Evolutionary conservation across 1,140 invertebrate species (phyloP), one percentile per base, ranked within the genome.

Genomic region (Drosophila takahashii): DNA sequence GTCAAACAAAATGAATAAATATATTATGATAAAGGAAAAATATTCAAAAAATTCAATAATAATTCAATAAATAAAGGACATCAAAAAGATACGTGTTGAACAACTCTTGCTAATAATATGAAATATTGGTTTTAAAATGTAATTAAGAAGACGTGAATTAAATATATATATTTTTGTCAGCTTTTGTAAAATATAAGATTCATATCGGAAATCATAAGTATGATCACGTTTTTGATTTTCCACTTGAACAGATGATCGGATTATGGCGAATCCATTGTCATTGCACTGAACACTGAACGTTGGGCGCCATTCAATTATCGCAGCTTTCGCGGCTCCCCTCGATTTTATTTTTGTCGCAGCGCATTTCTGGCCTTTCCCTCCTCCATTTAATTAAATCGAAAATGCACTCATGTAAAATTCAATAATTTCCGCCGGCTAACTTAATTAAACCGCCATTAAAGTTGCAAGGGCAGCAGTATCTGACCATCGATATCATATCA

Each of bases 371-470:
- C 48, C 15, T 0, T 13, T 27, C 26, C 26, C 26, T 32, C 37
- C 39, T 47, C 16, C 10, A 50, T 72, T 79, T 83, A 89, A 87
- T 87, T 70, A 41, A 89, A 89, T 89, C 79, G 66, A 58, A 62
- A 70, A 76, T 84, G 84, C 83, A 83, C 83, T 87, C 84, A 89
- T 86, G 84, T 65, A 50, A 84, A 86, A 89, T 84, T 79, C 79
- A 89, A 86, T 89, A 83, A 84, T 89, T 89, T 84, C 71, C 79
- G 59, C 71, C 62, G 34, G 62, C 84, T 84, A 83, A 87, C 66
- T 83, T 83, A 79, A 87, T 87, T 87, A 89, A 67, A 29, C 62
- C 29, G 62, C 70, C 71, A 70, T 89, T 79, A 73, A 79, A 73
- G 62, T 87, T 71, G 75, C 64, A 70, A 45, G 41, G 47, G 52